Evolutionary conservation across 2,888 invertebrate genomes (phyloP), one percentile per base, ranked within the genome.

Genomic region (Eupithecia vulgata): DNA sequence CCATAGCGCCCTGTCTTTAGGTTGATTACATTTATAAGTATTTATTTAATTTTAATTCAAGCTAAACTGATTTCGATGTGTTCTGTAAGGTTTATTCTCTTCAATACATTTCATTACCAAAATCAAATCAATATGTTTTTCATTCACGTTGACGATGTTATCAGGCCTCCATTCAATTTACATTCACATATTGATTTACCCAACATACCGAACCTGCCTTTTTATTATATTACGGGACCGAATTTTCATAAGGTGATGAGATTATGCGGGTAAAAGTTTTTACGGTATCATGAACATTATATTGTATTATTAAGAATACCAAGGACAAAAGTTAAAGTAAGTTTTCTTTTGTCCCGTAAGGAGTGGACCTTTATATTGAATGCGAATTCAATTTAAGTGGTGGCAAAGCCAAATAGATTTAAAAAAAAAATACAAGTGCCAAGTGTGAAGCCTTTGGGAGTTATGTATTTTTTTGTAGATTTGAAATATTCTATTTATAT

Each of bases 81-180:
- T 34, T 17, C 7, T n/a, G 17, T 62, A 35, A n/a, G 48, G 48
- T 17, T 34, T 62, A 34, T 15, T 30, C 1, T 35, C 7, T 62
- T 34, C 34, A 7, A n/a, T 30, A 64, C 62, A 21, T 64, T 64
- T 37, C 62, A 35, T 64, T 34, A 64, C 35, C 3, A 17, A 37
- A 61, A 64, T 35, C n/a, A 10, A 62, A 62, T 64, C 35, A n/a
- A 35, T 35, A 64, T 64, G 62, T 64, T 64, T 64, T 64, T 64
- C 37, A 64, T n/a, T 37, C 37, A 64, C 62, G 37, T n/a, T n/a
- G 25, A 57, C 21, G 35, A 64, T 64, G 37, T 37, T 64, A 64
- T 64, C 15, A 35, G 62, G 62, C 35, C 12, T 64, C 13, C 37
- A 64, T 64, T 37, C 37, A 37, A 64, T 64, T 35, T 37, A 35